Conservation (phyloP, 2,888 invertebrate genomes). For the Nezara viridula region DNA sequence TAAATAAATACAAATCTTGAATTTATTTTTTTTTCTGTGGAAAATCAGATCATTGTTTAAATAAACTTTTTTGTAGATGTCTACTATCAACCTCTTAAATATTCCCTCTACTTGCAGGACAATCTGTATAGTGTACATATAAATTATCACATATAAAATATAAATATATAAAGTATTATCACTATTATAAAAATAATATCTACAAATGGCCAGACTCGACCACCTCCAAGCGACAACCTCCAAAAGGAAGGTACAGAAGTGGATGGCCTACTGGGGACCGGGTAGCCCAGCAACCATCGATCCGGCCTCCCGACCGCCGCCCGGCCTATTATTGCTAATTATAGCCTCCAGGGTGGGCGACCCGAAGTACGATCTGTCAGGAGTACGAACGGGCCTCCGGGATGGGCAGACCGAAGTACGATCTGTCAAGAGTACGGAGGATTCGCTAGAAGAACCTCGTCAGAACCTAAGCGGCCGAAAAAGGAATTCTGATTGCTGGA, state of each 20-base stretch:
- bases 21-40: no score
- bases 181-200: neutral
- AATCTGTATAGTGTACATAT: no score
- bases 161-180: no score
- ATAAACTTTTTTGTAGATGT: no score
- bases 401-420: neutral
- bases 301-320: neutral
- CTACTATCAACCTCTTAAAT: no score
- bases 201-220: neutral
- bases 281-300: conserved; percentile 45
- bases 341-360: neutral
- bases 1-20: no score
- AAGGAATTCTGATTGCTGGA: no score
- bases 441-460: neutral
- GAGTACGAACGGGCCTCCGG: conserved; percentile 15
- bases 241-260: neutral
- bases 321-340: conserved; percentile 26
- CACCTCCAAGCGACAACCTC: neutral
- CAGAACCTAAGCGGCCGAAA: no score
- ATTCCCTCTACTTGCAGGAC: no score
- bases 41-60: no score
- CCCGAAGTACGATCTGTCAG: neutral
- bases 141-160: no score
- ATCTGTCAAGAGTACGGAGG: conserved; percentile 16
- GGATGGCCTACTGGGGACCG: conserved; percentile 20